Evolutionary conservation across 2,888 invertebrate genomes (phyloP).

Genomic region (Trichopoda pennipes): DNA sequence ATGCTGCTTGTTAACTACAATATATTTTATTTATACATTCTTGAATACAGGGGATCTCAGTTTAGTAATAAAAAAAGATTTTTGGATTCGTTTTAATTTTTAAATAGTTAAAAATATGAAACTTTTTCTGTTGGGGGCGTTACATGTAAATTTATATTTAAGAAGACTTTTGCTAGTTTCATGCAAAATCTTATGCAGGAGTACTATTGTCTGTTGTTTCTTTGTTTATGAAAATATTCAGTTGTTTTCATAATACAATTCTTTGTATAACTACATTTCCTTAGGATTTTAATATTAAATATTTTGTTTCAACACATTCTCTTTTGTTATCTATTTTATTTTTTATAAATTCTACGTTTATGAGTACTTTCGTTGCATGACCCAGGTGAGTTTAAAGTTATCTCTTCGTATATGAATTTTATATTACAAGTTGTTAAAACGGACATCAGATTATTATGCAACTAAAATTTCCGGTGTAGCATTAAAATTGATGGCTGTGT

Average conservation of each 20-base stretch:
- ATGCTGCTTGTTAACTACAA: slow-evolving; percentile 37
- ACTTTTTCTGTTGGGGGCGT: slow-evolving; percentile 51
- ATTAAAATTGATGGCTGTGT: too few relatives aligned
- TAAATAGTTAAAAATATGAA: background rate
- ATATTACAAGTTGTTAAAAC: too few relatives aligned
- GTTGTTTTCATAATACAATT: slow-evolving; percentile 43
- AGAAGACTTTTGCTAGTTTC: slow-evolving; percentile 24
- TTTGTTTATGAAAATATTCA: slow-evolving; percentile 14
- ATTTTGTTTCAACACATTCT: slow-evolving; percentile 16
- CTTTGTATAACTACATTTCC: slow-evolving; percentile 41
- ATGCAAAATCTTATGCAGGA: slow-evolving; percentile 13
- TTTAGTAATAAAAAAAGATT: slow-evolving; percentile 26
- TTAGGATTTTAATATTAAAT: slow-evolving; percentile 36
- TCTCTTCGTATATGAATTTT: too few relatives aligned
- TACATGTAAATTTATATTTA: slow-evolving; percentile 56
- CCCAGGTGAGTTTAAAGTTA: too few relatives aligned
- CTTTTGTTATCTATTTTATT: background rate
- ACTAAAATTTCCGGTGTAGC: too few relatives aligned
- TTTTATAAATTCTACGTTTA: too few relatives aligned
- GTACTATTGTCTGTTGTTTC: background rate
- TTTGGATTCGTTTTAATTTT: slow-evolving; percentile 30
- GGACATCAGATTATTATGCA: too few relatives aligned
- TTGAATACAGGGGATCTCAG: background rate
- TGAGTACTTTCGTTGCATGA: too few relatives aligned
- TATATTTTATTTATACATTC: slow-evolving; percentile 25